Evolutionary conservation across 2,888 invertebrate genomes (phyloP).

Genomic region (Lasioglossum morio): DNA sequence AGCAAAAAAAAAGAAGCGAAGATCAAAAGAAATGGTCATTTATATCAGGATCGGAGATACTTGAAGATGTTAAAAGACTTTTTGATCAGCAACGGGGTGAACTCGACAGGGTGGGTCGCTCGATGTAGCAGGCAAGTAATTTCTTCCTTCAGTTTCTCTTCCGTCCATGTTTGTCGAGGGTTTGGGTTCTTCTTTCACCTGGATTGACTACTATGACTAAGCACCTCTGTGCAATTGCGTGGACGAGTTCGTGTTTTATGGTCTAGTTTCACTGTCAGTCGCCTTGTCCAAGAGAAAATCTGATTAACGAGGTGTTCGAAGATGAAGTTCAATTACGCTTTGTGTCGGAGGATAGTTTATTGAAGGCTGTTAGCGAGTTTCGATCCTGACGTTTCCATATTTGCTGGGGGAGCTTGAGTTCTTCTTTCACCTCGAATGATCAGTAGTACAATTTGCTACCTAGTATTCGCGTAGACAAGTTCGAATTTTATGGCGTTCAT

Average conservation of each 20-base stretch:
- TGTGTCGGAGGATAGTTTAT: background rate
- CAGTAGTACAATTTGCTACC: background rate
- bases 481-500: background rate
- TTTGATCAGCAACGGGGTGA: background rate
- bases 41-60: background rate
- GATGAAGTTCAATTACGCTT: background rate
- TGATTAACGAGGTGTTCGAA: background rate
- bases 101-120: background rate
- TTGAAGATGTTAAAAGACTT: background rate
- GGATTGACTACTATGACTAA: background rate
- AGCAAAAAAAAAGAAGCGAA: background rate
- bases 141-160: background rate
- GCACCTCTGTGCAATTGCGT: background rate
- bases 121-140: background rate
- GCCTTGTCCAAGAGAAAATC: background rate
- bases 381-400: background rate
- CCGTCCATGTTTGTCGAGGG: background rate
- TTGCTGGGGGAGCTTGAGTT: background rate
- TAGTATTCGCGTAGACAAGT: background rate
- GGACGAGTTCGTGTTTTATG: constrained; percentile 19
- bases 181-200: background rate
- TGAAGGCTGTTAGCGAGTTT: background rate
- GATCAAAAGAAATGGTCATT: background rate
- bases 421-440: background rate
- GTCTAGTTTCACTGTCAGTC: background rate